Conservation (phyloP, 2,888 invertebrate species). For the Troides helena region DNA sequence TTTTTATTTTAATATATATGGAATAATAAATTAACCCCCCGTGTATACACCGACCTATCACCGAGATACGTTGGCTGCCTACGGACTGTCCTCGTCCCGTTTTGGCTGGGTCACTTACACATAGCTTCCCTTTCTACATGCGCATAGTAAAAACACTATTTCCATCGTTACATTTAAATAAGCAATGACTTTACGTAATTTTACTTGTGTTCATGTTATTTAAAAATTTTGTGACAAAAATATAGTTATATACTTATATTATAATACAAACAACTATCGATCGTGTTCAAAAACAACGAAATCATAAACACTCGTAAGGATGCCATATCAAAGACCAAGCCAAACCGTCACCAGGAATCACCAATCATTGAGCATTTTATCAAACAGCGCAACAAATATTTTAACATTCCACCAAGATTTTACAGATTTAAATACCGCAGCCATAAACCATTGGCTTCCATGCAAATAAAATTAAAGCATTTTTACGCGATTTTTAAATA, state of each 20-base stretch:
- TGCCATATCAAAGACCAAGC: constrained; percentile 39
- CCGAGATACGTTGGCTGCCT: constrained; percentile 65
- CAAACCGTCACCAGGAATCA: constrained; percentile 51
- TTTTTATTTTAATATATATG: constrained; percentile 76
- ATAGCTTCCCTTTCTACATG: constrained; percentile 22
- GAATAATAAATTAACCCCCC: constrained; percentile 75
- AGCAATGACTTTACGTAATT: constrained; percentile 1
- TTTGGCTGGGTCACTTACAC: constrained; percentile 42
- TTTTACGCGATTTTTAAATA: constrained; percentile 54
- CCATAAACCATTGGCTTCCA: constrained; percentile 55
- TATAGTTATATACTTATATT: constrained; percentile 23
- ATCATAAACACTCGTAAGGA: constrained; percentile 11
- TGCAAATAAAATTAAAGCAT: constrained; percentile 67
- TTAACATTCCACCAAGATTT: constrained; percentile 55
- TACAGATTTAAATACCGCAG: constrained; percentile 50
- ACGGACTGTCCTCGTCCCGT: constrained; percentile 57
- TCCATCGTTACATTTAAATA: constrained; percentile 6
- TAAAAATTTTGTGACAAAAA: constrained; percentile 13
- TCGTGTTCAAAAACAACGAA: constrained; percentile 16
- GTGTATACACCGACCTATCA: constrained; percentile 68
- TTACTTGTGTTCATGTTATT: constrained; percentile 1
- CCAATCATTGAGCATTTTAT: constrained; percentile 67
- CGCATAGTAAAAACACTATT: constrained; percentile 7
- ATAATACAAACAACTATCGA: constrained; percentile 14
- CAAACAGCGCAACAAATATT: constrained; percentile 51